phyloP scores from a whole-genome alignment of 2,888 invertebrate species.

The Drosophila macrospina region DNA sequence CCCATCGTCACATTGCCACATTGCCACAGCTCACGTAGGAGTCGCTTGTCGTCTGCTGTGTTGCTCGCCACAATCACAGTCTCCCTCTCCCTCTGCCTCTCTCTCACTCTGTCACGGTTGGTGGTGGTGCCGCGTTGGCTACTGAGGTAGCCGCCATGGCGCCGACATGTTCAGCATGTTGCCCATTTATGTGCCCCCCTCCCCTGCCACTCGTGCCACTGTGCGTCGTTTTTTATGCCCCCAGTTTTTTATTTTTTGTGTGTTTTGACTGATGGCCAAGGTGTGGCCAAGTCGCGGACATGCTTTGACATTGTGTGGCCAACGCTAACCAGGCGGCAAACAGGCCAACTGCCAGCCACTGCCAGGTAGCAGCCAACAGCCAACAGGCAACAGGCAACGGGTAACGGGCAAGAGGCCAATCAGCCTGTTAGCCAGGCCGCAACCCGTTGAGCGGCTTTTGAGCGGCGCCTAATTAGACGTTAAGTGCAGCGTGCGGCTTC shows the following conservation, averaged over 20 bases:
- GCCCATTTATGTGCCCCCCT: slow-evolving; percentile 59
- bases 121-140: slow-evolving; percentile 58
- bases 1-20: slow-evolving; percentile 34
- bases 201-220: not conserved
- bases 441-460: slow-evolving; percentile 73
- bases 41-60: slow-evolving; percentile 49
- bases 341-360: slow-evolving; percentile 3
- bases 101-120: slow-evolving; percentile 68
- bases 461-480: slow-evolving; percentile 76
- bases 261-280: slow-evolving; percentile 72
- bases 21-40: slow-evolving; percentile 68
- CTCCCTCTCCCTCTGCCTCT: not conserved
- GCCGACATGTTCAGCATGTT: slow-evolving; percentile 63
- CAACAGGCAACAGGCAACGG: too few relatives aligned
- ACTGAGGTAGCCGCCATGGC: slow-evolving; percentile 68
- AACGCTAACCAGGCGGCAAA: not conserved
- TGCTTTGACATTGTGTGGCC: slow-evolving; percentile 67
- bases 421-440: slow-evolving; percentile 20
- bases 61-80: slow-evolving; percentile 55
- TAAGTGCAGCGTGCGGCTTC: slow-evolving; percentile 62
- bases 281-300: slow-evolving; percentile 71
- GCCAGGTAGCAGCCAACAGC: slow-evolving; percentile 1
- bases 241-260: slow-evolving; percentile 29
- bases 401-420: not conserved
- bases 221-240: slow-evolving; percentile 3